These are phyloP conservation scores for Ondatra zibethicus DNA, from an alignment of 2,113 vertebrate species.

Conservation along the genomic window DNA sequence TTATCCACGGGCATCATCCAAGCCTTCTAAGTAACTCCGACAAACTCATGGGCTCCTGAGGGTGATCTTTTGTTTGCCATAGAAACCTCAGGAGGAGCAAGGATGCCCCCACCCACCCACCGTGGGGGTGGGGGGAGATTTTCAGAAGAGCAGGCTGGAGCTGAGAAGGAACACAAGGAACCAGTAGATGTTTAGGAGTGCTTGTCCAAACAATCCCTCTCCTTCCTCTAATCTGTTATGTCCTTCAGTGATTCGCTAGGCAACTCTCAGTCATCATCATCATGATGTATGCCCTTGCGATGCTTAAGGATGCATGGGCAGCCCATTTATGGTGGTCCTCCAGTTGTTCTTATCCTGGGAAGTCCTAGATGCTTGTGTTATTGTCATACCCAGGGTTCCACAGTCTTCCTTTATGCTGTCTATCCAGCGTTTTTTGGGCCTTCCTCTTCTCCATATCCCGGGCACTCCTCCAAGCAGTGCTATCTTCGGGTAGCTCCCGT, in stretches of 20 bases:
- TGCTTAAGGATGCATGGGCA: too few species aligned
- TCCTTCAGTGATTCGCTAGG: not conserved
- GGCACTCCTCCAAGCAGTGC: too few species aligned
- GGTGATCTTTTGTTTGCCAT: not conserved
- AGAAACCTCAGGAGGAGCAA: not conserved
- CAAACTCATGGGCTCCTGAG: not conserved
- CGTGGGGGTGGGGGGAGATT: accelerated
- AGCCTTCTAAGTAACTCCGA: not conserved
- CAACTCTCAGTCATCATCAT: not conserved
- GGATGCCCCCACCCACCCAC: not conserved
- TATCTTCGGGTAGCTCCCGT: too few species aligned
- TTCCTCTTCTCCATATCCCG: too few species aligned
- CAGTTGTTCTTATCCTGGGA: too few species aligned
- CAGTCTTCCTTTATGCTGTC: too few species aligned
- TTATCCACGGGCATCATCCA: not conserved
- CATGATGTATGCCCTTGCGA: too few species aligned
- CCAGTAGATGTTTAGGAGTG: not conserved
- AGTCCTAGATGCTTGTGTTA: too few species aligned
- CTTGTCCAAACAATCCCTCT: not conserved
- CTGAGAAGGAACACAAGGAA: not conserved
- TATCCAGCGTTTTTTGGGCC: too few species aligned
- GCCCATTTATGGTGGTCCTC: too few species aligned
- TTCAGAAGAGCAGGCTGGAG: not conserved
- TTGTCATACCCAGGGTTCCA: too few species aligned
- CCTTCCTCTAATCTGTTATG: not conserved